These are phyloP conservation scores for Pygoscelis adeliae DNA, from an alignment of 2,113 vertebrate species.

Conservation along the genomic window DNA sequence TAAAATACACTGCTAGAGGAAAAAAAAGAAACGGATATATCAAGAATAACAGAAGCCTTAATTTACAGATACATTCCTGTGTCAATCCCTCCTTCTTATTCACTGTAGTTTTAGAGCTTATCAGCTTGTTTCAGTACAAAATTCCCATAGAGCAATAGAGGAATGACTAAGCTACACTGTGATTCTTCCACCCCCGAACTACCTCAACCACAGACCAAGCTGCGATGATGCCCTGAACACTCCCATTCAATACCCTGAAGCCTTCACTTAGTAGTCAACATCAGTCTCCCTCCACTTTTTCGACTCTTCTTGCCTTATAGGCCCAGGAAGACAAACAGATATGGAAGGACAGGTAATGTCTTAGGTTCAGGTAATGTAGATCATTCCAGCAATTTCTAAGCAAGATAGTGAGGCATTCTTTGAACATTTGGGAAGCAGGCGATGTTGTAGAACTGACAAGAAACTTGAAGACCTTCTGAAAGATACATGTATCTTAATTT, in stretches of 20 bases:
- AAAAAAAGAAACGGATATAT: neutral
- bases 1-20: neutral
- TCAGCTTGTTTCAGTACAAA: neutral
- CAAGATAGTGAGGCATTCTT: neutral
- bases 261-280: neutral
- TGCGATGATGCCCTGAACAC: neutral
- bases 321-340: neutral
- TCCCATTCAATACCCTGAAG: neutral
- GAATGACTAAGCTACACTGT: neutral
- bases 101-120: neutral
- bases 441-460: neutral
- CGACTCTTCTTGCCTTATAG: neutral
- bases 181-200: neutral
- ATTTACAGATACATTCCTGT: neutral
- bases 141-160: neutral
- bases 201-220: neutral
- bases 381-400: neutral
- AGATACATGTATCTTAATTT: neutral
- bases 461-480: neutral
- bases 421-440: neutral
- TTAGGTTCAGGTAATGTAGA: neutral
- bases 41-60: neutral
- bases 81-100: neutral
- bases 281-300: neutral
- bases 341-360: neutral